These are phyloP conservation scores for Phortica magna DNA, from an alignment of 2,888 invertebrate genomes.

Conservation along the genomic window DNA sequence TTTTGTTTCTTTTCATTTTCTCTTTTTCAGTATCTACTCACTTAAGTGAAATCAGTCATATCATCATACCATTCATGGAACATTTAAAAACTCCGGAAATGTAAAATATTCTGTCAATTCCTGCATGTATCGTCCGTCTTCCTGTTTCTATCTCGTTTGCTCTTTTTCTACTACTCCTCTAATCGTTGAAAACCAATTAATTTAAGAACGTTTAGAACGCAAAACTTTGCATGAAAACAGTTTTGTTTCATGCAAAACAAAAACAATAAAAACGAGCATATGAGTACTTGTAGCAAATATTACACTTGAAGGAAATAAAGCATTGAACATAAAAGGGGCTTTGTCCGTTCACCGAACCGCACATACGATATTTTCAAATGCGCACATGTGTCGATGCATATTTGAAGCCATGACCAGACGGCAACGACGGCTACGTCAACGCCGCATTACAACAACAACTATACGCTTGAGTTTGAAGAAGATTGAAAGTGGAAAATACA, in stretches of 20 bases:
- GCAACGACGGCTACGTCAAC: not conserved
- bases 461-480: not conserved
- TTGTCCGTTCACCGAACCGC: not conserved
- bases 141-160: not conserved
- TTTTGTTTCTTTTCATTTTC: too few relatives aligned
- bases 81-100: not conserved
- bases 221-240: not conserved
- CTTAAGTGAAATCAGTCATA: too few relatives aligned
- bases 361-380: not conserved
- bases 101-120: not conserved
- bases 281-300: conserved; percentile 1
- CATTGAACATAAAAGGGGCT: not conserved
- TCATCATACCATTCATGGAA: too few relatives aligned
- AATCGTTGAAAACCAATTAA: not conserved
- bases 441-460: not conserved
- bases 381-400: not conserved
- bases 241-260: not conserved
- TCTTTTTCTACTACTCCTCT: not conserved
- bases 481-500: not conserved
- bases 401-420: not conserved
- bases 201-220: not conserved
- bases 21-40: too few relatives aligned
- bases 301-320: not conserved
- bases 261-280: not conserved
- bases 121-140: too few relatives aligned